phyloP scores from a whole-genome alignment of 2,888 invertebrate species.

The Sphaeridia pumilis region DNA sequence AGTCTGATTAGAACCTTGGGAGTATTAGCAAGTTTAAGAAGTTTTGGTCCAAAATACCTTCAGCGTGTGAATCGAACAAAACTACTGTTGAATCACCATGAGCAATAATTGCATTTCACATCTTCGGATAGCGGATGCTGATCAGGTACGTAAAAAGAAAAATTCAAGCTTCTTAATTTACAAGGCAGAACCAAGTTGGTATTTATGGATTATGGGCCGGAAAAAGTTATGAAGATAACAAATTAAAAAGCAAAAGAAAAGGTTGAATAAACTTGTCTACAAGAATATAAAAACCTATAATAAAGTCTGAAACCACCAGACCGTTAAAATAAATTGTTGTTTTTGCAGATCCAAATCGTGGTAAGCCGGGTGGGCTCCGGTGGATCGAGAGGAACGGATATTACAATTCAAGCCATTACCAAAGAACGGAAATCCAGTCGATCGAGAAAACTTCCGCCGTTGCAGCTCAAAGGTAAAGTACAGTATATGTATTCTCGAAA shows the following conservation, averaged over 20 bases:
- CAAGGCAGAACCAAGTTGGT: no score
- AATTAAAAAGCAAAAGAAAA: no score
- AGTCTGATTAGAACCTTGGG: background rate
- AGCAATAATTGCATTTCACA: slow-evolving; percentile 13
- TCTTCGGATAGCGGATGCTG: slow-evolving; percentile 14
- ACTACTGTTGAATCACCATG: no score
- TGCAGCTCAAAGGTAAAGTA: slow-evolving; percentile 5
- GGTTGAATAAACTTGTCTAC: no score
- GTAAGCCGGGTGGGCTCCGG: slow-evolving; percentile 21
- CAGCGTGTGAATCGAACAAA: no score
- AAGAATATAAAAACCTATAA: no score
- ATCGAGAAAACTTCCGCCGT: slow-evolving; percentile 8
- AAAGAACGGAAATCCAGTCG: slow-evolving; percentile 5
- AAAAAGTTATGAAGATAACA: no score
- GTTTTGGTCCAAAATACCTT: no score
- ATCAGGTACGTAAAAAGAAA: slow-evolving; percentile 8
- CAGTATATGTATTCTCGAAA: no score
- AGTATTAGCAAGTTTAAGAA: background rate
- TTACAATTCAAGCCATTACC: slow-evolving; percentile 16
- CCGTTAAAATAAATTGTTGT: no score
- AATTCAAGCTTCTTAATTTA: background rate
- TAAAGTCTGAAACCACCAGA: no score
- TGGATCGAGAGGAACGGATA: slow-evolving; percentile 23
- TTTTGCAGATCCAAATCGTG: slow-evolving; percentile 30
- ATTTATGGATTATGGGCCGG: no score